Conservation (phyloP, 2,888 invertebrate species). For the Glaucopsyche alexis region DNA sequence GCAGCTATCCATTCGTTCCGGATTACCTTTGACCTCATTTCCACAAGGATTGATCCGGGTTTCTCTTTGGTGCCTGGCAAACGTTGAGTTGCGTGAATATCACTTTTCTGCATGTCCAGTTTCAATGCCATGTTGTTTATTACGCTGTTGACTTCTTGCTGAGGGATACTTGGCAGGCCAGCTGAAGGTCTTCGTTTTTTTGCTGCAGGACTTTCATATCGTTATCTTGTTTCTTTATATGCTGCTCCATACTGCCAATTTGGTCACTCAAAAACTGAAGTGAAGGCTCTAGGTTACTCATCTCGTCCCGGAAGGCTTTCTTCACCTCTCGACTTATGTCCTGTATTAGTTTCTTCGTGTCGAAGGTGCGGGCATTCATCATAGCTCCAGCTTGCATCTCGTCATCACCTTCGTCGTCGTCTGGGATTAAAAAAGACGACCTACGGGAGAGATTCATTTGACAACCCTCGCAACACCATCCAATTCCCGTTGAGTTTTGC, state of each 20-base stretch:
- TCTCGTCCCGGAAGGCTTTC: conserved; percentile 34
- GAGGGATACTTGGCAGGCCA: too few relatives aligned
- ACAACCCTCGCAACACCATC: conserved; percentile 38
- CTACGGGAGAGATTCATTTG: conserved; percentile 31
- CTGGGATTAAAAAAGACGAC: conserved; percentile 35
- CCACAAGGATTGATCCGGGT: conserved; percentile 30
- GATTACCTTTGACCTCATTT: conserved; percentile 34
- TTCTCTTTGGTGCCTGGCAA: conserved; percentile 26
- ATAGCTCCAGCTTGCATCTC: conserved; percentile 1
- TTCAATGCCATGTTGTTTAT: too few relatives aligned
- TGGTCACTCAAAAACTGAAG: not conserved
- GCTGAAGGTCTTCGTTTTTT: too few relatives aligned
- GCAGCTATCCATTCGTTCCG: conserved; percentile 37
- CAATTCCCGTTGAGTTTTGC: conserved; percentile 34
- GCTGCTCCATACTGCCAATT: too few relatives aligned
- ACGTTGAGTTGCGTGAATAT: too few relatives aligned
- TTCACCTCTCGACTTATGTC: conserved; percentile 32
- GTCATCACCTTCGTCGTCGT: conserved; percentile 34
- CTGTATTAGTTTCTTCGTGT: conserved; percentile 30
- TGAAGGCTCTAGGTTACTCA: not conserved
- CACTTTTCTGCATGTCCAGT: too few relatives aligned
- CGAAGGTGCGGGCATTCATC: conserved; percentile 15
- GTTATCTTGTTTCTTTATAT: too few relatives aligned
- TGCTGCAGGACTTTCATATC: too few relatives aligned
- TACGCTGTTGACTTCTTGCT: too few relatives aligned